Evolutionary conservation across 1,140 invertebrate genomes (phyloP), one percentile per base, ranked within the genome.

Genomic region (Heliconius himera): DNA sequence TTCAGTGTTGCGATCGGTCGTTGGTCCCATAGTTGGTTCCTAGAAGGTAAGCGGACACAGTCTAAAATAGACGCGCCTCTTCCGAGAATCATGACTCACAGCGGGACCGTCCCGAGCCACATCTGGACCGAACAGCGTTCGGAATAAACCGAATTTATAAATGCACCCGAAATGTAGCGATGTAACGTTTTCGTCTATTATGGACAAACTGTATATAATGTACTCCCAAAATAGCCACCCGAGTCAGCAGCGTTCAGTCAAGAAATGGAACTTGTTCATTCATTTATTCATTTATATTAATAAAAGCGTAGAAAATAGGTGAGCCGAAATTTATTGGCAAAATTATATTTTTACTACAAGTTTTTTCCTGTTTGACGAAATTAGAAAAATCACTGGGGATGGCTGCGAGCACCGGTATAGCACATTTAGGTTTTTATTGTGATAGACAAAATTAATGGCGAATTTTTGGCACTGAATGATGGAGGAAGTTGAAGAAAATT

Each of bases 21-120:
- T 93, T 93, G 91, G 93, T 93, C 92, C 88, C 91, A 87, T 82
- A 87, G 80, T 84, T 87, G 88, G 84, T 93, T 93, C 91, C 90
- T 91, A 94, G 93, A 93, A 93, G 90, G 91, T 92, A 93, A 93
- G 93, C 93, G 90, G 91, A 92, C 91, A 91, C 90, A 92, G 87
- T 90, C 90, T 91, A 93, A 93, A 93, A 93, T 94, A 93, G 91
- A 91, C 87, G 77, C 87, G 88, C 90, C 89, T 88, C 91, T 94
- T 94, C 93, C 90, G 90, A 93, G 92, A 91, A 90, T 76, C 85
- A 84, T 93, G 91, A 93, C 73, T 92, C 93, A 93, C 74, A 56
- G 78, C 86, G 90, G 90, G 90, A 90, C 89, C 83, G 88, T 89
- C 91, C 89, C 86, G 84, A 85, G 85, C 89, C 90, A 87, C 90